Evolutionary conservation across 2,113 vertebrate genomes (phyloP).

Genomic region (Antidorcas marsupialis): DNA sequence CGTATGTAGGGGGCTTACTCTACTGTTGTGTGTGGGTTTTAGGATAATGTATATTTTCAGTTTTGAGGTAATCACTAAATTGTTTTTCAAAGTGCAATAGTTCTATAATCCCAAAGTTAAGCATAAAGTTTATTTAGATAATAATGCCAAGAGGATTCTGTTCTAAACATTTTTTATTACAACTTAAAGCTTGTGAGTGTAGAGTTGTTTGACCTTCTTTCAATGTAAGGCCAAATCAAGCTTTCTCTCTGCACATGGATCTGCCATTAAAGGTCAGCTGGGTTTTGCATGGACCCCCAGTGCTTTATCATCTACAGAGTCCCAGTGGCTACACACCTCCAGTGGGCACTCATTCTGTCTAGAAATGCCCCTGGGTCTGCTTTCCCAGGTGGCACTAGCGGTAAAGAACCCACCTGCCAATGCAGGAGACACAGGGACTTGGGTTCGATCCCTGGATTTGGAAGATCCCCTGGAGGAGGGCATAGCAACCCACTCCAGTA

Average conservation of each 20-base stretch:
- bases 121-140: not conserved
- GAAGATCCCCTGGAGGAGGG: not conserved
- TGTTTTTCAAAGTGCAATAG: not conserved
- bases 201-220: not conserved
- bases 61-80: not conserved
- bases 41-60: not conserved
- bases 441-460: not conserved
- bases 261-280: not conserved
- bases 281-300: not conserved
- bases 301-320: fast-evolving
- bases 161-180: not conserved
- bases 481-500: not conserved
- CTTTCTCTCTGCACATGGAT: not conserved
- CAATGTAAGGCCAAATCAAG: too few relatives aligned
- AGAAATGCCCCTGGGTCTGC: not conserved
- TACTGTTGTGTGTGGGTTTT: not conserved
- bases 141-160: not conserved
- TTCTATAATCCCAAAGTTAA: not conserved
- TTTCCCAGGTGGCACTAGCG: not conserved
- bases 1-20: not conserved
- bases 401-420: not conserved
- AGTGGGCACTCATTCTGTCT: fast-evolving
- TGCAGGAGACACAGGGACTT: not conserved
- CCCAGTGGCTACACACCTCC: fast-evolving
- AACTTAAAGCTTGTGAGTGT: not conserved